Base-by-base conservation (phyloP, 1,140 invertebrate species). In the Arctopsyche grandis region DNA sequence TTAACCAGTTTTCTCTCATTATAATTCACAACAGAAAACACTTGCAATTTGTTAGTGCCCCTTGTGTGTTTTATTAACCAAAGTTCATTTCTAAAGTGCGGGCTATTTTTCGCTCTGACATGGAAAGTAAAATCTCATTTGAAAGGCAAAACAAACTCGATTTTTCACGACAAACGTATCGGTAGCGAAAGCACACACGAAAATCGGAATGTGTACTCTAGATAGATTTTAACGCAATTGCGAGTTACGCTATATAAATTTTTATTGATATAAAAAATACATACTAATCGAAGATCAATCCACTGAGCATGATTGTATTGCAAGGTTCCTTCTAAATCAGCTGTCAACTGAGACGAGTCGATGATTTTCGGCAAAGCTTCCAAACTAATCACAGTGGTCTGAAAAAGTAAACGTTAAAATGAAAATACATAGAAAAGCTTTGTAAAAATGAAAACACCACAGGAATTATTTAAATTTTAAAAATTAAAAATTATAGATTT, bases 251-350 rank as follows among this genome's bases (percentile, higher is more conserved):
- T n/a, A n/a, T n/a, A n/a, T n/a, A n/a, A n/a, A n/a, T n/a, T n/a
- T n/a, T n/a, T n/a, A n/a, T n/a, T n/a, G n/a, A n/a, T n/a, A 60
- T 60, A 60, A 69, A 73, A 73, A 7, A 48, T 43, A 84, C 86
- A 87, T 82, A 89, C 87, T 86, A 98, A 86, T 88, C 98, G 91
- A 29, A 97, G 93, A 84, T 99, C 97, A 82, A 99, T 96, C 98
- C 98, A 99, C 84, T 97, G 95, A 82, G 95, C 92, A 89, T 99
- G 97, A 86, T 99, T 97, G 88, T 99, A 99, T 83, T 93, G 92
- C 80, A 99, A 90, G 9, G 94, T 95, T 48, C 98, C 98, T 84
- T 99, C 97, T 85, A 99, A 92, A 86, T 99, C 98, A 10, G 91
- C 88, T 0, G 97, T 98, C 73, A 99, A 88, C 87, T 99, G 97